These are phyloP conservation scores for Hemithea aestivaria DNA, from an alignment of 2,888 invertebrate genomes.

Conservation along the genomic window DNA sequence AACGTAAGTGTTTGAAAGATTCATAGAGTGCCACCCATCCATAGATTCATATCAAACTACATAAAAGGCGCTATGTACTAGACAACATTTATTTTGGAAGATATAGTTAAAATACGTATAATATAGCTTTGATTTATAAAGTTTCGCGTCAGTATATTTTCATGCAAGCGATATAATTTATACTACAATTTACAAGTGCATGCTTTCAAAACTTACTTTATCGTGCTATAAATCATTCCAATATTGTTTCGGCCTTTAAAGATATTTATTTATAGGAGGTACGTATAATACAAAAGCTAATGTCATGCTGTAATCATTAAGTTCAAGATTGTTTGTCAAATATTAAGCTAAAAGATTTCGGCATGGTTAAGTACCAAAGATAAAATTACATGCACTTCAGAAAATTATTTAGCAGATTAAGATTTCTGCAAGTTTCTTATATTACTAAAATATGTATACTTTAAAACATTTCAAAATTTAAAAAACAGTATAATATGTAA, in stretches of 20 bases:
- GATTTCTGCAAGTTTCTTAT: constrained; percentile 7
- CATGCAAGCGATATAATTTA: constrained; percentile 66
- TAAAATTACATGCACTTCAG: constrained; percentile 22
- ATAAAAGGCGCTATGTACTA: constrained; percentile 52
- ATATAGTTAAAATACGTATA: constrained; percentile 53
- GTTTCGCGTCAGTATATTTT: constrained; percentile 54
- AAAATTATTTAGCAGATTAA: constrained; percentile 3
- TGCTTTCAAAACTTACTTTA: constrained; percentile 45
- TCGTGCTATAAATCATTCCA: constrained; percentile 49
- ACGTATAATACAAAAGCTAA: constrained; percentile 37
- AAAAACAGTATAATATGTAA: too few relatives aligned
- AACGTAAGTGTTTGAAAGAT: constrained; percentile 37
- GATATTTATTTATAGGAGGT: constrained; percentile 27
- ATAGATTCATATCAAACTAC: constrained; percentile 45
- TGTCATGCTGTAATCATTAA: constrained; percentile 41
- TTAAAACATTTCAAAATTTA: too few relatives aligned
- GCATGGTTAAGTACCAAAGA: constrained; percentile 16
- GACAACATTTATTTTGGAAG: constrained; percentile 79
- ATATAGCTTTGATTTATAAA: constrained; percentile 34
- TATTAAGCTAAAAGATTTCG: constrained; percentile 34
- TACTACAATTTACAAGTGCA: constrained; percentile 64
- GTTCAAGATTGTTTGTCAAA: constrained; percentile 25
- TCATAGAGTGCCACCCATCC: constrained; percentile 47
- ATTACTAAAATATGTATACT: neutral
- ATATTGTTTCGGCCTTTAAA: constrained; percentile 43